Base-by-base conservation (phyloP, 1,140 invertebrate species). In the Drosophila ohnishii region DNA sequence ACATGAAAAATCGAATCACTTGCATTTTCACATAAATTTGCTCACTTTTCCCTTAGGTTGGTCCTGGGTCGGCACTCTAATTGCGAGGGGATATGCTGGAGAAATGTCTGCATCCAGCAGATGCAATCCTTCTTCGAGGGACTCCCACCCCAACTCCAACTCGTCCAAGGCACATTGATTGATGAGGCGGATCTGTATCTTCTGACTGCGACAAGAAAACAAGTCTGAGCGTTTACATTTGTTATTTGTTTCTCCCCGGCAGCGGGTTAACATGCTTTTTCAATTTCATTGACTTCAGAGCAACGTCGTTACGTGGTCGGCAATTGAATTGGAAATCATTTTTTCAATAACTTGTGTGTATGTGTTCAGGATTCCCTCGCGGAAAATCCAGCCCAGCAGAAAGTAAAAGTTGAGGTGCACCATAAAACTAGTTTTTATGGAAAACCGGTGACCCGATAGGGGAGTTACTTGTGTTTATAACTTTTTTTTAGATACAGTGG, bases 11-110 rank as follows among this genome's bases (percentile, higher is more conserved):
- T 87, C 59, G 80, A 87, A 86, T 87, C 78, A 79, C 71, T 82
- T 75, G 82, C 70, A 81, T 82, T 86, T 72, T 86, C 78, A 69
- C 79, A 84, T 78, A 75, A 78, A 86, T 82, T 86, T 87, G 59
- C 61, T 72, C 65, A 61, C 57, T 78, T 71, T 40, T 50, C n/a
- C 50, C 14, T 50, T 34, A 9, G 50, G 14, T 22, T 4, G 50
- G 9, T 22, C 4, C 34, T 13, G 39, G 48, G 28, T 39, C 22
- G 13, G 16, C 57, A 35, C 37, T 42, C 63, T 77, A 77, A 77
- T 77, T 77, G 73, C 40, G 37, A 40, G 74, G 55, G 45, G 60
- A n/a, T 34, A 30, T 28, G n/a, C n/a, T 19, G 7, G 9, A 16
- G 32, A 19, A 39, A 19, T 19, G 60, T 51, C 30, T 69, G 62